Conservation (phyloP, 2,797 vertebrate species). For the Sitta carolinensis region DNA sequence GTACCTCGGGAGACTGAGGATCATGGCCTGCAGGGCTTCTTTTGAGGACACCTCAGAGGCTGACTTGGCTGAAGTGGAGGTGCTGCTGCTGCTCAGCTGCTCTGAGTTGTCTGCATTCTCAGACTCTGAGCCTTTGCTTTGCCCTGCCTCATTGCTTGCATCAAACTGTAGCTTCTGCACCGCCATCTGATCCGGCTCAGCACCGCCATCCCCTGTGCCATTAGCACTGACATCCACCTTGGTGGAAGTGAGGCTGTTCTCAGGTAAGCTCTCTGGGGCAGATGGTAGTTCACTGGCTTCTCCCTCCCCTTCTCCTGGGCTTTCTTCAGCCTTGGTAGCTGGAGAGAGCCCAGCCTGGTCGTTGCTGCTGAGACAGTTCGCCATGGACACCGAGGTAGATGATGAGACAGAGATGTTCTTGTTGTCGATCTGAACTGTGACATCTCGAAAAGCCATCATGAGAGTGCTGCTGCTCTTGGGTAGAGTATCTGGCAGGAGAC, state of each 20-base stretch:
- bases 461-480: constrained; percentile 93
- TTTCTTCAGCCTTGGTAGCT: constrained; percentile 53
- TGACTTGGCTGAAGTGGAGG: constrained; percentile 86
- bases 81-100: constrained; percentile 87
- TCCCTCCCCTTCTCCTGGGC: constrained; percentile 30
- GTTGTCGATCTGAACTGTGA: constrained; percentile 97
- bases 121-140: constrained; percentile 79
- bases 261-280: constrained; percentile 1
- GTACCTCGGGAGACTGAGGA: constrained; percentile 92
- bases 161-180: constrained; percentile 73
- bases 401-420: constrained; percentile 97
- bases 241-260: constrained; percentile 68
- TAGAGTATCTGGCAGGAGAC: constrained; percentile 78
- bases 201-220: constrained; percentile 40
- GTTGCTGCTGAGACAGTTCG: constrained; percentile 80
- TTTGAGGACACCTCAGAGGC: constrained; percentile 90
- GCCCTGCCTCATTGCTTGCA: constrained; percentile 72
- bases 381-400: constrained; percentile 91
- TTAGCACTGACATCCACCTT: constrained; percentile 75
- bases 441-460: constrained; percentile 98
- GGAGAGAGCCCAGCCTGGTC: constrained; percentile 38
- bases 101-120: constrained; percentile 86
- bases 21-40: constrained; percentile 94
- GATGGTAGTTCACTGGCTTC: constrained; percentile 17
- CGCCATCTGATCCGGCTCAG: constrained; percentile 69